Conservation (phyloP, 53 echinoderm and acorn worm genomes). For the Zoroaster sp. region DNA sequence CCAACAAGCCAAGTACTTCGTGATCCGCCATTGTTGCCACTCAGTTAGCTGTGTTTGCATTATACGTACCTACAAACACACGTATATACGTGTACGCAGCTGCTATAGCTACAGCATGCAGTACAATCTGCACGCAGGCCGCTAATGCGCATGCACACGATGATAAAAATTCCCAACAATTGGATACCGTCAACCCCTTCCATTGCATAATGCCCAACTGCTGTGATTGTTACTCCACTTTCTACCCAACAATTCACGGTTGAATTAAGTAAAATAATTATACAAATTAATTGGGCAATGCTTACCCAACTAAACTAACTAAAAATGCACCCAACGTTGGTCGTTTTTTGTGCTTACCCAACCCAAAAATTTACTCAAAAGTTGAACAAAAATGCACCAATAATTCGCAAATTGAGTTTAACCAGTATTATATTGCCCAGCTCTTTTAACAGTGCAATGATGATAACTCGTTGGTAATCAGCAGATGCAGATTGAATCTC, state of each 20-base stretch:
- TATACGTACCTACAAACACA: too few species aligned
- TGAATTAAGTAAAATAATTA: background rate
- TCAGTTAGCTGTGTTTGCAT: background rate
- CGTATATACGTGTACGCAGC: too few species aligned
- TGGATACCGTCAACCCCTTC: background rate
- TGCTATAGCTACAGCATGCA: background rate
- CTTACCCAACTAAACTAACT: slow-evolving; percentile 18
- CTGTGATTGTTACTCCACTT: background rate
- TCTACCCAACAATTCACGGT: slow-evolving; percentile 15
- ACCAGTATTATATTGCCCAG: slow-evolving; percentile 23
- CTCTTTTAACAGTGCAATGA: slow-evolving; percentile 5
- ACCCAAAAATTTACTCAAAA: slow-evolving; percentile 12
- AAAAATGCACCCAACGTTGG: slow-evolving; percentile 16
- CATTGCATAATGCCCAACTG: slow-evolving; percentile 3
- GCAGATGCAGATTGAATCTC: too few species aligned
- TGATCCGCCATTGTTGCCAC: background rate
- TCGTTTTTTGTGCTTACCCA: slow-evolving; percentile 1
- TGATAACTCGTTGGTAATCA: too few species aligned
- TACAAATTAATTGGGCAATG: slow-evolving; percentile 20
- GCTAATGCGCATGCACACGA: slow-evolving; percentile 7
- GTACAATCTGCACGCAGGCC: background rate
- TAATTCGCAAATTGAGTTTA: slow-evolving; percentile 14
- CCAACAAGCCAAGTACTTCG: background rate
- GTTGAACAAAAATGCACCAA: slow-evolving; percentile 21
- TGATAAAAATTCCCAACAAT: background rate